Evolutionary conservation across 2,888 invertebrate genomes (phyloP), one percentile per base, ranked within the genome.

Genomic region (Pyrochroa serraticornis): DNA sequence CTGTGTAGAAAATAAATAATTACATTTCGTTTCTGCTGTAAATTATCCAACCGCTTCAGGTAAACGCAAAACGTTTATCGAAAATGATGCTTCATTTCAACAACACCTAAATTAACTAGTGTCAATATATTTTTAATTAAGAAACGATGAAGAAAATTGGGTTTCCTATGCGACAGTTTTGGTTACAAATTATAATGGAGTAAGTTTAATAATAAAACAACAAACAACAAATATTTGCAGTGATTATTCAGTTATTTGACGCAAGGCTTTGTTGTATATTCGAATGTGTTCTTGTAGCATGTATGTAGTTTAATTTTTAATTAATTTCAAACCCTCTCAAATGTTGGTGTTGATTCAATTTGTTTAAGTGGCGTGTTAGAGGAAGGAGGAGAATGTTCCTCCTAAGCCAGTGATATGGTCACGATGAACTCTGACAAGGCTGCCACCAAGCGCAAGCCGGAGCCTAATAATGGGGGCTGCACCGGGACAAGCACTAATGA

Each of bases 401-500:
- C 72, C 71, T 55, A 63, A 68, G 59, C 63, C 66, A 70, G 43
- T 81, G 83, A 81, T 82, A 85, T 86, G 85, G 86, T 85, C 81
- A 85, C 85, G 71, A 85, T 85, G 85, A 85, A 84, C 79, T 83
- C 84, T 67, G 85, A 85, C 73, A 85, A 85, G 79, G 82, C 82
- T 81, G 83, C 81, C 76, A 80, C 81, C 75, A 83, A 84, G 80
- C 82, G 82, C 75, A 83, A 82, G 78, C 80, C 81, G 74, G 81
- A 80, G 73, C 78, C 81, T 68, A 81, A 78, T 63, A 80, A 79
- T 72, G 79, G 79, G 64, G 76, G 75, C 56, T 77, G 75, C 66
- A 75, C 74, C 60, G 76, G 74, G 63, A 69, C 71, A 50, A 75
- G 72, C 65, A 64, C 62, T 13, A 74, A 76, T 64, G 78, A 79